phyloP scores from a whole-genome alignment of 2,797 vertebrate species.

The Ceryle rudis region DNA sequence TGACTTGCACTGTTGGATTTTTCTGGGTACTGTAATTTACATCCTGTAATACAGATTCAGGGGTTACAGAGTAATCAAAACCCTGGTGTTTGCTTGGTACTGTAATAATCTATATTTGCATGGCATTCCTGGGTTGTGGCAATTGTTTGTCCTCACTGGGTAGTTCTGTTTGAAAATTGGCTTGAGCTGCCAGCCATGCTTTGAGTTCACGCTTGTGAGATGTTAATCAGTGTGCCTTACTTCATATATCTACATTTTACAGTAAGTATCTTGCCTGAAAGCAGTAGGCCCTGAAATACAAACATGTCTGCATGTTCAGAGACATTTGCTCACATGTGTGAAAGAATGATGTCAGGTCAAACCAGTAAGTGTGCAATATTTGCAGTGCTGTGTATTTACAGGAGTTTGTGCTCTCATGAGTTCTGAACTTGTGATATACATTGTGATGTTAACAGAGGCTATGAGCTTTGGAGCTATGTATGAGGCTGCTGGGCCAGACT shows the following conservation, averaged over 20 bases:
- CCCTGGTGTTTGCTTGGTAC: not conserved
- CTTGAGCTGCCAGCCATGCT: not conserved
- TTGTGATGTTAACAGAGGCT: not conserved
- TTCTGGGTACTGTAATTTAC: not conserved
- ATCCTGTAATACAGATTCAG: not conserved
- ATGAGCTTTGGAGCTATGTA: not conserved
- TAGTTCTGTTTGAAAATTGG: conserved; percentile 10
- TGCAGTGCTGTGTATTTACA: not conserved
- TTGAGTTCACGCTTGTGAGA: not conserved
- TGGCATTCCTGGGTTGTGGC: not conserved
- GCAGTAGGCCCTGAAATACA: not conserved
- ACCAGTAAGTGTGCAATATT: not conserved
- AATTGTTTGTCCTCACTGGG: not conserved
- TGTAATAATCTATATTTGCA: not conserved
- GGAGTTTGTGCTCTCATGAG: not conserved
- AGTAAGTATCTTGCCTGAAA: not conserved
- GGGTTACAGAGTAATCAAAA: not conserved
- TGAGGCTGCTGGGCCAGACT: not conserved
- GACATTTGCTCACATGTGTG: not conserved
- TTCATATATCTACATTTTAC: not conserved
- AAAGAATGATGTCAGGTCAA: not conserved
- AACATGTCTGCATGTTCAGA: not conserved
- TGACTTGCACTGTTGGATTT: not conserved
- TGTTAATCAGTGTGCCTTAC: not conserved
- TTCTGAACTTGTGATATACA: not conserved